Percentiles rank a stretch among this genome's conserved stretches.
Conservation (phyloP, 2,888 invertebrate genomes). For the Anthoptus insignis region DNA sequence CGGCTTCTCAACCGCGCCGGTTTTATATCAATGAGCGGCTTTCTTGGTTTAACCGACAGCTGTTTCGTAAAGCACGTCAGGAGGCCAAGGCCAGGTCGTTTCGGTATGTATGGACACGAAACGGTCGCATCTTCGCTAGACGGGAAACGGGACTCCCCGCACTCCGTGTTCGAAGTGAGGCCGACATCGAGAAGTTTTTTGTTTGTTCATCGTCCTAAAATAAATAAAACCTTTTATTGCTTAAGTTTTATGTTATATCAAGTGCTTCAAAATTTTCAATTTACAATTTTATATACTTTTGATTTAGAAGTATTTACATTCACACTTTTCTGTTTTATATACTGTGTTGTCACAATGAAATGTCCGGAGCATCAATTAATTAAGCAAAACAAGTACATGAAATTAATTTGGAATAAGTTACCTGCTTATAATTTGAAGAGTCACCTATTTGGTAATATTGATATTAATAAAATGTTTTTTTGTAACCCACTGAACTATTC, state of each 20-base stretch:
- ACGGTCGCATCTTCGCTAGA: background rate
- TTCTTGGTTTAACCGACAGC: constrained; percentile 32
- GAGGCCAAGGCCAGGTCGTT: constrained; percentile 4
- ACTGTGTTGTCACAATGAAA: no score
- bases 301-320: no score
- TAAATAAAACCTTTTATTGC: background rate
- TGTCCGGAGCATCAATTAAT: no score
- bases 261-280: background rate
- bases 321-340: no score
- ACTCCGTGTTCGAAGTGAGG: background rate
- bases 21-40: constrained; percentile 45
- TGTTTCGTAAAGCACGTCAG: constrained; percentile 36
- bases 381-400: no score
- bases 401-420: no score
- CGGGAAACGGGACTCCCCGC: background rate
- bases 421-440: no score
- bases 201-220: background rate
- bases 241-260: background rate
- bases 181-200: background rate
- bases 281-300: background rate
- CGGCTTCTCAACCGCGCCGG: constrained; percentile 5
- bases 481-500: no score
- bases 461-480: no score
- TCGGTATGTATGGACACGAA: background rate
- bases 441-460: no score